Conservation (phyloP, 2,797 vertebrate species). For the Rhincodon typus region DNA sequence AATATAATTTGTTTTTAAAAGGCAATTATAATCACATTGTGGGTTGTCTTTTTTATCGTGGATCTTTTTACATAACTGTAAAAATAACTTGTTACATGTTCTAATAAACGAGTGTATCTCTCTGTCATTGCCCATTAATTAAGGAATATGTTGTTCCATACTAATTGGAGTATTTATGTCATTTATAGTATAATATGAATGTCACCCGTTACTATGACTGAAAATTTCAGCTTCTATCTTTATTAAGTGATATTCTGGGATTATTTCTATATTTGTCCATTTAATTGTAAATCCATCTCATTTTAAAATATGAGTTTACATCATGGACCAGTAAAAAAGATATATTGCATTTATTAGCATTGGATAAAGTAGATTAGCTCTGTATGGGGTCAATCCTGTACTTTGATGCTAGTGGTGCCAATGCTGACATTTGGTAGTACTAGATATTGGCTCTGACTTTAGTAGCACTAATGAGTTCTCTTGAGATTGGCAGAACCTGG, state of each 20-base stretch:
- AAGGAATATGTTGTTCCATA: not conserved
- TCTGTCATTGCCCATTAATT: not conserved
- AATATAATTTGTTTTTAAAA: not conserved
- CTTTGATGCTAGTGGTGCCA: not conserved
- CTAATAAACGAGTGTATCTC: not conserved
- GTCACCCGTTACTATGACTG: not conserved
- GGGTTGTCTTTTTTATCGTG: not conserved
- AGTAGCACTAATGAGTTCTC: not conserved
- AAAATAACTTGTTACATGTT: not conserved
- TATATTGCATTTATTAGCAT: not conserved
- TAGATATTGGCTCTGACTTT: not conserved
- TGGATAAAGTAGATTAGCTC: not conserved
- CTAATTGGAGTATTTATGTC: not conserved
- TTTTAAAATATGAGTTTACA: not conserved
- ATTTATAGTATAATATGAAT: not conserved
- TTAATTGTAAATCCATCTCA: not conserved
- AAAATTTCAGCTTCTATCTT: not conserved
- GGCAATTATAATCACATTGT: too few relatives aligned
- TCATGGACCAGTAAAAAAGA: not conserved
- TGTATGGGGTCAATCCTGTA: not conserved
- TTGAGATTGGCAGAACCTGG: not conserved
- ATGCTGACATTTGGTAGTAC: not conserved
- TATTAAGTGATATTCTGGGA: not conserved
- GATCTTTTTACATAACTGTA: not conserved
- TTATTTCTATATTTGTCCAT: not conserved